phyloP scores from a whole-genome alignment of 2,888 invertebrate species.

The Dioctria linearis region DNA sequence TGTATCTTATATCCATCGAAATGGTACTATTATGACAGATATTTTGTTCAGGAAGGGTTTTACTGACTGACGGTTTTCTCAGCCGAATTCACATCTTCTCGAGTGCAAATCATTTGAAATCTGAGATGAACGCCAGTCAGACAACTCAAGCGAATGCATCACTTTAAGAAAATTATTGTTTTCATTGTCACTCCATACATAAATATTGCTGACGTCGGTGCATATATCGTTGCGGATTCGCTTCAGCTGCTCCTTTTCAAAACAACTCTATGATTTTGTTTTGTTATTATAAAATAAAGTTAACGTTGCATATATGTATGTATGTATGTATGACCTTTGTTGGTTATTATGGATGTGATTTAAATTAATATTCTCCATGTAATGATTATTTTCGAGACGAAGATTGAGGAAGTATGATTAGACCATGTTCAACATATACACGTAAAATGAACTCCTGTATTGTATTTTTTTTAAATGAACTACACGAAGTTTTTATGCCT shows the following conservation, averaged over 20 bases:
- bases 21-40: slow-evolving; percentile 2
- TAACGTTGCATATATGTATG: no score
- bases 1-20: neutral
- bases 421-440: no score
- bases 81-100: slow-evolving; percentile 9
- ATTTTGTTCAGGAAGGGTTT: neutral
- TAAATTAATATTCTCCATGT: no score
- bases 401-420: no score
- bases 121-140: neutral
- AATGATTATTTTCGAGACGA: no score
- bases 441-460: no score
- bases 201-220: slow-evolving; percentile 7
- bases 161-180: slow-evolving; percentile 8
- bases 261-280: no score
- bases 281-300: no score
- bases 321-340: no score
- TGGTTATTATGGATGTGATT: no score
- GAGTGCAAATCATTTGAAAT: slow-evolving; percentile 12
- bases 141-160: neutral
- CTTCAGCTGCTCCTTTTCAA: neutral
- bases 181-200: slow-evolving; percentile 6
- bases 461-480: no score
- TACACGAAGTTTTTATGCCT: no score
- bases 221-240: neutral
- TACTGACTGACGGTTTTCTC: neutral